Evolutionary conservation across 2,888 invertebrate species (phyloP), one percentile per base, ranked within the genome.

Genomic region (Drosophila mimica): DNA sequence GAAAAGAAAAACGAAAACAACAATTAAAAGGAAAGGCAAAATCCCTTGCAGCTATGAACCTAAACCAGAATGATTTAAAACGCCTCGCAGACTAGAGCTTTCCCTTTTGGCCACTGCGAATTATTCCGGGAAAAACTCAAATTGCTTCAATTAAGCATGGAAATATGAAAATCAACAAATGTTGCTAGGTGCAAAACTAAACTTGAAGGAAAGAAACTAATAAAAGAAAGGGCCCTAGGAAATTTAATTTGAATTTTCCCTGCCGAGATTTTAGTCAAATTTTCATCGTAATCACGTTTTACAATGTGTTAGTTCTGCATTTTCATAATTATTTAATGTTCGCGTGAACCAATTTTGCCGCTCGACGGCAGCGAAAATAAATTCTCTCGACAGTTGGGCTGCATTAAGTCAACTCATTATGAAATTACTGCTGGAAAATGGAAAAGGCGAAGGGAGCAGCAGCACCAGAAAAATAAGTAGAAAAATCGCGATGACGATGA

Each of bases 351-450:
- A 56, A 70, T 84, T 83, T 75, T 61, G 72, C 65, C 64, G 63
- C 68, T 60, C 54, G 43, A 40, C 61, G 52, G 66, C 58, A 52
- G 31, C 31, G 56, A 31, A 56, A 48, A 40, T 56, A 36, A 75
- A 79, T 62, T 72, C 75, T 58, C 72, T 52, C 52, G 40, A 63
- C 78, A 69, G 81, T 76, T 79, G 72, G 62, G 64, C 72, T 70
- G 86, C 88, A 86, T 88, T 80, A 86, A 89, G 90, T 87, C 88
- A 87, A 89, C 88, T 87, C 87, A 88, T 89, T 89, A 88, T 80
- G 76, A 83, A 84, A 88, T 85, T 88, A 87, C 82, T 74, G 76
- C 72, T 70, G 40, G 62, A 62, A 70, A 71, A 66, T 49, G 38
- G 57, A 67, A 57, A 46, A 30, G 20, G 15, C 54, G 52, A 46